phyloP scores from a whole-genome alignment of 2,888 invertebrate species.

The Epistrophe eligans region DNA sequence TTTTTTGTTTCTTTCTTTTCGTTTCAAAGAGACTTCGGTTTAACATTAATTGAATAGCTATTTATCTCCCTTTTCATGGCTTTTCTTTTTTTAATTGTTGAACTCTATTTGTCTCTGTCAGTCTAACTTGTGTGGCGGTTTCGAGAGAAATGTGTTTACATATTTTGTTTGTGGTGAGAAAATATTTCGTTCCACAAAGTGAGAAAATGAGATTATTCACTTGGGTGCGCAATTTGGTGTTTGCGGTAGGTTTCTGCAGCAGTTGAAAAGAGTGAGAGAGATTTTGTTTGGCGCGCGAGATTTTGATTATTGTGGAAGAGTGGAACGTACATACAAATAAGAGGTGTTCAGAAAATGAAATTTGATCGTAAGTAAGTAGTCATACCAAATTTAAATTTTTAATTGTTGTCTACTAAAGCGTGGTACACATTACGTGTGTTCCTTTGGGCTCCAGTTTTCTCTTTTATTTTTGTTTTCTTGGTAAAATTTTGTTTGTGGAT shows the following conservation, averaged over 20 bases:
- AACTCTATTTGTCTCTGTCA: slow-evolving; percentile 37
- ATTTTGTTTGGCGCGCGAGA: slow-evolving; percentile 61
- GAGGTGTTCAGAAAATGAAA: slow-evolving; percentile 36
- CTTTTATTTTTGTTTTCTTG: too few relatives aligned
- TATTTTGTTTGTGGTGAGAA: slow-evolving; percentile 18
- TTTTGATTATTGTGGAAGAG: slow-evolving; percentile 3
- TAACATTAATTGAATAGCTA: slow-evolving; percentile 56
- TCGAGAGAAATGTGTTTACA: slow-evolving; percentile 30
- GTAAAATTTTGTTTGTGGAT: too few relatives aligned
- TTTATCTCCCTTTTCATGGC: slow-evolving; percentile 53
- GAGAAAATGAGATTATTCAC: background rate
- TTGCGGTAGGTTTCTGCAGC: slow-evolving; percentile 11
- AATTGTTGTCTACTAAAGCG: too few relatives aligned
- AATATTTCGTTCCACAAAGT: slow-evolving; percentile 34
- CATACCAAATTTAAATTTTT: background rate
- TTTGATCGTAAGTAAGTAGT: background rate
- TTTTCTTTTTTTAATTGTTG: background rate
- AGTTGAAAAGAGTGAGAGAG: slow-evolving; percentile 29
- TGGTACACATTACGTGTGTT: too few relatives aligned
- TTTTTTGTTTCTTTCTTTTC: slow-evolving; percentile 63
- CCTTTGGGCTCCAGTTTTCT: too few relatives aligned
- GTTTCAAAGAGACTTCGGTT: slow-evolving; percentile 44
- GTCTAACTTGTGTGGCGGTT: slow-evolving; percentile 2
- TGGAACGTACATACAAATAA: background rate
- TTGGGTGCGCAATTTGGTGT: slow-evolving; percentile 30